Conservation (phyloP, 2,888 invertebrate genomes). For the Tetheella fluctuosa region DNA sequence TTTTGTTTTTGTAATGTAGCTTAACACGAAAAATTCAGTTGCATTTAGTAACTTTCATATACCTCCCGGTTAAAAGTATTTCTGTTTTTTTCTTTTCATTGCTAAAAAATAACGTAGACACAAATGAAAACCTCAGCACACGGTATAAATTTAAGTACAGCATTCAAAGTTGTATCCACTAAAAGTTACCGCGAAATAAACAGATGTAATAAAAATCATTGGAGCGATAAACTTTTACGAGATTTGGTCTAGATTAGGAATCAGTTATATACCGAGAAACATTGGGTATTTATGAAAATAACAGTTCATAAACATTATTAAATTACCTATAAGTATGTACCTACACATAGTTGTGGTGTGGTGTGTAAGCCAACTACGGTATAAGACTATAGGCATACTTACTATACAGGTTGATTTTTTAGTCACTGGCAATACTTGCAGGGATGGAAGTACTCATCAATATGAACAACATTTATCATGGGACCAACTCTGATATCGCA, state of each 20-base stretch:
- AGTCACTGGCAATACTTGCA: too few species aligned
- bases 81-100: not conserved
- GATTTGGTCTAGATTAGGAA: slow-evolving; percentile 6
- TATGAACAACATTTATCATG: too few species aligned
- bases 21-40: not conserved
- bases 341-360: too few species aligned
- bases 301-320: too few species aligned
- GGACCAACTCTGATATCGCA: too few species aligned
- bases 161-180: slow-evolving; percentile 4
- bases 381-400: too few species aligned
- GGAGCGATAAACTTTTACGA: slow-evolving; percentile 18
- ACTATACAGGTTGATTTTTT: too few species aligned
- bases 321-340: too few species aligned
- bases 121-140: not conserved
- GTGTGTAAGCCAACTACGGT: too few species aligned
- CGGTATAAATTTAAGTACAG: not conserved
- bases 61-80: not conserved
- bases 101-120: not conserved
- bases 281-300: not conserved
- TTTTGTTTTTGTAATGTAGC: too few species aligned
- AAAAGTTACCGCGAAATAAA: not conserved
- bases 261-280: not conserved
- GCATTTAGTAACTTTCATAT: not conserved
- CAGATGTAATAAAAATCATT: slow-evolving; percentile 3
- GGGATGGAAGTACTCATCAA: too few species aligned